A percentile compares a stretch with the other conserved stretches of the same genome.
Conservation (phyloP, 64 coral and sea anemone genomes). For the Dendrophyllia cribrosa region DNA sequence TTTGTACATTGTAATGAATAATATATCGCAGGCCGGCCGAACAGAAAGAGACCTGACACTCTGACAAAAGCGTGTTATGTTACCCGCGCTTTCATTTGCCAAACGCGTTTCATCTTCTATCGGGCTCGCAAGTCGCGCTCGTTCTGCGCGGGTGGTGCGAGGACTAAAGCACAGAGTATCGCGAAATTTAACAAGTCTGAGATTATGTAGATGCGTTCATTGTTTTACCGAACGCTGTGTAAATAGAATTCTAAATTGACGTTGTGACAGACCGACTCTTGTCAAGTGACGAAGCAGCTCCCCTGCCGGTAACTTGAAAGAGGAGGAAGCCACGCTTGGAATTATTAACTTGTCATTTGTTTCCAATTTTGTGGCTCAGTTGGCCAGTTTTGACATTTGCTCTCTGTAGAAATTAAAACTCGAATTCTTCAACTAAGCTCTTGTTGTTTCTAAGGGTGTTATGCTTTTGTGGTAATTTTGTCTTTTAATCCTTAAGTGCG, state of each 20-base stretch:
- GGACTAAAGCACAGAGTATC: slow-evolving; percentile 28
- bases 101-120: slow-evolving; percentile 43
- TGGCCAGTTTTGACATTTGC: slow-evolving; percentile 23
- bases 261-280: slow-evolving; percentile 46
- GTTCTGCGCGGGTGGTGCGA: slow-evolving; percentile 1
- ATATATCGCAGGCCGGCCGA: slow-evolving; percentile 76
- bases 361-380: slow-evolving; percentile 39
- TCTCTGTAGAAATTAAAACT: slow-evolving; percentile 29
- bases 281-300: neutral
- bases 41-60: slow-evolving; percentile 44
- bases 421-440: slow-evolving; percentile 10
- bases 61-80: slow-evolving; percentile 48
- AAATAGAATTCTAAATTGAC: slow-evolving; percentile 76
- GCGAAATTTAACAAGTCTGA: slow-evolving; percentile 51
- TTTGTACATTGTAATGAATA: slow-evolving; percentile 99
- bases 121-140: neutral
- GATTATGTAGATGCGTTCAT: slow-evolving; percentile 74
- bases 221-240: slow-evolving; percentile 68
- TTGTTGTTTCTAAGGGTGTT: slow-evolving; percentile 21
- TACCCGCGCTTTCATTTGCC: slow-evolving; percentile 20
- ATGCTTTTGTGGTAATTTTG: neutral
- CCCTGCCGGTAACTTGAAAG: slow-evolving; percentile 27
- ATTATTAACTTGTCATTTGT: slow-evolving; percentile 41
- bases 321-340: neutral
- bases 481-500: slow-evolving; percentile 13